Evolutionary conservation across 2,888 invertebrate genomes (phyloP), one percentile per base, ranked within the genome.

Genomic region (Proisotoma minuta): DNA sequence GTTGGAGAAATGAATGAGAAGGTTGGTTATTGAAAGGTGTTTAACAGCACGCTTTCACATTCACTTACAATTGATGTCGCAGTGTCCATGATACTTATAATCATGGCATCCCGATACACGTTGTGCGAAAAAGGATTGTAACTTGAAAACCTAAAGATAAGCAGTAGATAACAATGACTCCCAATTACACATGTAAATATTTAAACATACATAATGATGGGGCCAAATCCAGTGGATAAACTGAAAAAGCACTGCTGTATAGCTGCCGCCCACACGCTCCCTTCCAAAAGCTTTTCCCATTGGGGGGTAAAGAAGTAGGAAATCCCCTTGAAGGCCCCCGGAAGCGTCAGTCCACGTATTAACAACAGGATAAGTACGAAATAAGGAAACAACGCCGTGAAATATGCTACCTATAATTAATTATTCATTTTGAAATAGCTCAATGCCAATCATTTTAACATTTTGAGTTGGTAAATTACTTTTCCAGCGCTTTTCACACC

Each of bases 41-140:
- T n/a, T n/a, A n/a, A n/a, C n/a, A n/a, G n/a, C n/a, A n/a, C n/a
- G n/a, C n/a, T n/a, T n/a, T n/a, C n/a, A n/a, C n/a, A n/a, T n/a
- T n/a, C n/a, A n/a, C n/a, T n/a, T 29, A 91, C 79, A 28, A 91
- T 76, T 65, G 89, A 89, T 0, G 91, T 91, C 71, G 88, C 85
- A 0, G 90, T 90, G 75, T 91, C 91, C 75, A 90, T 76, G 0
- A 87, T 84, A 0, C 89, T 88, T 2, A 91, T 88, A 59, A 90
- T 87, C 81, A 89, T 82, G 0, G 89, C 85, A 75, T 91, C 90
- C 86, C 86, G 83, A 78, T 86, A 85, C 61, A 88, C 83, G 65
- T 85, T 84, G 75, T 87, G 86, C 40, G 80, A 78, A 76, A 89
- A 88, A 47, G 82, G 81, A 76, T 89, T 89, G 77, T 88, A 89